Evolutionary conservation across 2,888 invertebrate genomes (phyloP).

Genomic region (Drosophila prolongata): DNA sequence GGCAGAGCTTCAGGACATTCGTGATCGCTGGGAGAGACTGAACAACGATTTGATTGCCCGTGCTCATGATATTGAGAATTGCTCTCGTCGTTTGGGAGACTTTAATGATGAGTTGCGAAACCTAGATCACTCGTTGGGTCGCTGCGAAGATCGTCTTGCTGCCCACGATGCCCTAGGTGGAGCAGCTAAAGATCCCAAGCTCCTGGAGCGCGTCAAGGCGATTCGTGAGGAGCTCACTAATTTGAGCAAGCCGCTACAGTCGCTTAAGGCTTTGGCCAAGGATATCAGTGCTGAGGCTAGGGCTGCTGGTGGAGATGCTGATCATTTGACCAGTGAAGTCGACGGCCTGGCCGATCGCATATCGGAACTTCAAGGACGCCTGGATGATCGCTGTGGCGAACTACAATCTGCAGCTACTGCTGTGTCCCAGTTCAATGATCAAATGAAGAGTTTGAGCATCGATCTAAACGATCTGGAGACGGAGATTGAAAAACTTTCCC

Average conservation of each 20-base stretch:
- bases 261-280: slow-evolving; percentile 86
- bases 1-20: slow-evolving; percentile 91
- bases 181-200: slow-evolving; percentile 92
- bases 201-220: slow-evolving; percentile 93
- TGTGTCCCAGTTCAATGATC: slow-evolving; percentile 94
- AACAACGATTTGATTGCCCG: slow-evolving; percentile 89
- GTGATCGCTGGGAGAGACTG: slow-evolving; percentile 95
- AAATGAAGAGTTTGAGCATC: slow-evolving; percentile 91
- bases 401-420: slow-evolving; percentile 94
- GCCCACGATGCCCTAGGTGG: slow-evolving; percentile 88
- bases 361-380: slow-evolving; percentile 90
- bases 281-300: slow-evolving; percentile 91
- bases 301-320: slow-evolving; percentile 91
- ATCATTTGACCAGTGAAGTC: slow-evolving; percentile 91
- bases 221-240: slow-evolving; percentile 92
- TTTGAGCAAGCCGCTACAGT: slow-evolving; percentile 90
- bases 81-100: slow-evolving; percentile 92
- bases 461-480: slow-evolving; percentile 92
- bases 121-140: slow-evolving; percentile 92
- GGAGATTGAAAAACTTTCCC: slow-evolving; percentile 93
- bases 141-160: slow-evolving; percentile 94
- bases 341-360: slow-evolving; percentile 91
- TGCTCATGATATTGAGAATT: slow-evolving; percentile 88
- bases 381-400: slow-evolving; percentile 91
- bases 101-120: slow-evolving; percentile 94